Conservation (phyloP, 2,797 vertebrate species). For the Siniperca obscura region DNA sequence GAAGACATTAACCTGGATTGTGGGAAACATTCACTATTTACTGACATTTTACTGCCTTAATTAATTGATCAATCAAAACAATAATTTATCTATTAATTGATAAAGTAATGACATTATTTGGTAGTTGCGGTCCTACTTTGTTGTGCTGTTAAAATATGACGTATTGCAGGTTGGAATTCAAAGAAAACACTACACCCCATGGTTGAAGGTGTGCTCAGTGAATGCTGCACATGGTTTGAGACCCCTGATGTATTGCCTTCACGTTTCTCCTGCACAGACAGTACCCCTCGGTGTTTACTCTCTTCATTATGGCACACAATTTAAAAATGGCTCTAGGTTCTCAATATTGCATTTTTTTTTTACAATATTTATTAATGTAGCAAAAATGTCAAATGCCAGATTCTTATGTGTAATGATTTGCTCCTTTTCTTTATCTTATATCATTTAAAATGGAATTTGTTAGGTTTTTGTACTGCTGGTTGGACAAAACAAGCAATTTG, state of each 20-base stretch:
- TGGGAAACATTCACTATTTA: not conserved
- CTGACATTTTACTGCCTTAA: not conserved
- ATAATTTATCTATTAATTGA: not conserved
- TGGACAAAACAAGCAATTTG: not conserved
- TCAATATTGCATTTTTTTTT: not conserved
- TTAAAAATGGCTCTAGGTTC: not conserved
- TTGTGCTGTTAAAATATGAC: not conserved
- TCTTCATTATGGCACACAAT: not conserved
- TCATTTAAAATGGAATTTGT: not conserved
- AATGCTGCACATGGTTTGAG: not conserved
- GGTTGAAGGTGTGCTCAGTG: not conserved
- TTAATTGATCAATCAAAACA: no score
- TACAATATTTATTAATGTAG: not conserved
- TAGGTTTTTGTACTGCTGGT: not conserved
- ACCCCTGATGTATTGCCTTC: not conserved
- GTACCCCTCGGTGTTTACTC: not conserved
- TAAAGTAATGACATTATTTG: not conserved
- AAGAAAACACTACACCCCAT: not conserved
- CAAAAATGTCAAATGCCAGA: not conserved
- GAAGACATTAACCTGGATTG: not conserved
- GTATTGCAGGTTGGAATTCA: not conserved
- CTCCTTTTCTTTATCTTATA: not conserved
- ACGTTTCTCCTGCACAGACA: constrained; percentile 3
- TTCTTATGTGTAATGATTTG: not conserved
- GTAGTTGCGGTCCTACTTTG: not conserved